Evolutionary conservation across 2,797 vertebrate species (phyloP), one percentile per base, ranked within the genome.

Genomic region (Anguilla pacifica): DNA sequence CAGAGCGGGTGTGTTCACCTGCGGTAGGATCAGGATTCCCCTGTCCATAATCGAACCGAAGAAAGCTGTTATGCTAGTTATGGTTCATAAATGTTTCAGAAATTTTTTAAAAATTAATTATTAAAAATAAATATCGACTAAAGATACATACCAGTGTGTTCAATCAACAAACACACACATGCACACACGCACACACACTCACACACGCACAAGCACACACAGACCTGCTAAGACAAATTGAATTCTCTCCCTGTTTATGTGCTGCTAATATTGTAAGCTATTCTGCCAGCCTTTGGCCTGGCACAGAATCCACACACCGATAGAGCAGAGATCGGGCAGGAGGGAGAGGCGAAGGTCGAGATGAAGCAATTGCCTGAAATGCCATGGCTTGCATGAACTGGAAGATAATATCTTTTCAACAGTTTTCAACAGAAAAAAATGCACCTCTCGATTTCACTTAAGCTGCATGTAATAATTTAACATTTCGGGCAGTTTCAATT

Each of bases 221-320:
- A 28, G n/a, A 17, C 87, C 72, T 70, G 88, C 61, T 53, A 53
- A 53, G 11, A 53, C 96, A 97, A 96, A 97, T 96, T 97, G 96
- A 96, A 97, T 97, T 96, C 96, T 97, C 97, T 97, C 97, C 96
- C 96, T 97, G 96, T 97, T 97, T 97, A 97, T 96, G 96, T 96
- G 96, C 95, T 94, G 96, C 96, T 97, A 97, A 96, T 97, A 96
- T 96, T 95, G 95, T 96, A 96, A 95, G 95, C 96, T 96, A 96
- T 96, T 96, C 96, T 96, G 94, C 95, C 96, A 96, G 96, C 95
- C 96, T 96, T 96, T 96, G 96, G 95, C 95, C 96, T 95, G 95
- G 96, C 93, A 90, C 94, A 96, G 94, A 95, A 95, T 95, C 94
- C 94, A 94, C 91, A 95, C 96, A 96, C 93, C 96, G 96, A 95